Evolutionary conservation across 1,140 invertebrate species (phyloP).

Genomic region (Drosophila leontia): DNA sequence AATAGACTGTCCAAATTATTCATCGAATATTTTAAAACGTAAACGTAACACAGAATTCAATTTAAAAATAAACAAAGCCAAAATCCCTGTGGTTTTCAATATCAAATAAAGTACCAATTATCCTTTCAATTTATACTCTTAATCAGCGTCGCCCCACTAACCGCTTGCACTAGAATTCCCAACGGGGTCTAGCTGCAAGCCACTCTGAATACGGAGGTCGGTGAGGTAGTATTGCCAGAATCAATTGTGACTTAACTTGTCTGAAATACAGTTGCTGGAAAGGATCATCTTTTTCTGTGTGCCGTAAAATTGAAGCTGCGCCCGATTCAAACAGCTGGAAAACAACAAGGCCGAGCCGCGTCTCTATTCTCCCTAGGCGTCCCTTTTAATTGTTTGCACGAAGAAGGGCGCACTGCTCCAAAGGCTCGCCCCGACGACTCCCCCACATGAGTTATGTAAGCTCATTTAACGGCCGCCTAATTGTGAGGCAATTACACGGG

Average conservation of each 20-base stretch:
- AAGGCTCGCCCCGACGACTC: conserved; percentile 1
- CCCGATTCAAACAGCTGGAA: conserved; percentile 10
- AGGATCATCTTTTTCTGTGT: not conserved
- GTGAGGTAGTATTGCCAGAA: not conserved
- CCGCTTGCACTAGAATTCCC: not conserved
- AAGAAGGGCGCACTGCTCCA: conserved; percentile 4
- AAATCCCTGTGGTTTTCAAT: too few relatives aligned
- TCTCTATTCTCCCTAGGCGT: conserved; percentile 19
- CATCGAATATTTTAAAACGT: not conserved
- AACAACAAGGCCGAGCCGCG: conserved; percentile 4
- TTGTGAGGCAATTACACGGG: conserved; percentile 72
- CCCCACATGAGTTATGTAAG: conserved; percentile 58
- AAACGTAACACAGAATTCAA: too few relatives aligned
- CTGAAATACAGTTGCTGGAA: not conserved
- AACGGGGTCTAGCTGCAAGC: not conserved
- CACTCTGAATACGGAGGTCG: not conserved
- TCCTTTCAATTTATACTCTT: too few relatives aligned
- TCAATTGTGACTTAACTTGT: not conserved
- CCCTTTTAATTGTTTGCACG: conserved; percentile 58
- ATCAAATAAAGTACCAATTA: too few relatives aligned
- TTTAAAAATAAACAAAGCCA: too few relatives aligned
- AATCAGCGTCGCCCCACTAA: too few relatives aligned
- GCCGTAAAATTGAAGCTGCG: too few relatives aligned
- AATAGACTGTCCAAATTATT: too few relatives aligned
- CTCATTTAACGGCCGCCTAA: conserved; percentile 64